Percentiles rank a stretch among this genome's conserved stretches.
phyloP scores from a whole-genome alignment of 2,888 invertebrate genomes.

The Drosophila lutescens region DNA sequence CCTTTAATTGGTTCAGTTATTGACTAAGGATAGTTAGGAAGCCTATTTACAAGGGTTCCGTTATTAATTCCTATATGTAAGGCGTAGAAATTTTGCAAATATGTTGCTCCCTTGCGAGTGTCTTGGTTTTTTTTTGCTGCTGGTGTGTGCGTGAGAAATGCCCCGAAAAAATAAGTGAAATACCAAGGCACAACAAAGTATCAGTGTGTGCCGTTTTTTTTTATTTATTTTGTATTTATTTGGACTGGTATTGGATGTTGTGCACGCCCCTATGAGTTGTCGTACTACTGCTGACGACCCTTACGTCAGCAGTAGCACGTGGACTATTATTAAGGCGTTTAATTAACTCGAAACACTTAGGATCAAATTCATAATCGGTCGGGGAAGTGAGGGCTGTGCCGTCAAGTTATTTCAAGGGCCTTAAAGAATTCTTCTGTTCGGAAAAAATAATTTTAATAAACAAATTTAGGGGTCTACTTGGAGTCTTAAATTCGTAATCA shows the following conservation, averaged over 20 bases:
- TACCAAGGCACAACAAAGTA: constrained; percentile 23
- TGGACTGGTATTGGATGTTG: constrained; percentile 59
- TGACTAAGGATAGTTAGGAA: too few relatives aligned
- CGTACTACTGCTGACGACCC: constrained; percentile 58
- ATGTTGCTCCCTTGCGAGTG: constrained; percentile 13
- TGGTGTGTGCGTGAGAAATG: constrained; percentile 31
- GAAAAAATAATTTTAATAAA: neutral
- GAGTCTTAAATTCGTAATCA: neutral
- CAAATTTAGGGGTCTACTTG: neutral
- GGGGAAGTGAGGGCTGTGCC: neutral
- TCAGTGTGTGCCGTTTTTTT: constrained; percentile 34
- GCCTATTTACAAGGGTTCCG: too few relatives aligned
- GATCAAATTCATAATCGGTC: constrained; percentile 62
- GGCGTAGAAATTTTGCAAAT: constrained; percentile 18
- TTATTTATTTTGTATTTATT: constrained; percentile 7
- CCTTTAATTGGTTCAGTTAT: too few relatives aligned
- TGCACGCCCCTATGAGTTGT: constrained; percentile 81
- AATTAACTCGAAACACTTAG: constrained; percentile 73
- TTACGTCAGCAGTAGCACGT: constrained; percentile 83
- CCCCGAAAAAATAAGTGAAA: constrained; percentile 34
- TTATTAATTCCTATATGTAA: neutral
- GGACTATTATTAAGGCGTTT: constrained; percentile 77
- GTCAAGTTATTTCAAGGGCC: neutral
- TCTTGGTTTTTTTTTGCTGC: constrained; percentile 12
- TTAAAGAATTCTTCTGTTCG: too few relatives aligned